Evolutionary conservation across 1,140 invertebrate species (phyloP), one percentile per base, ranked within the genome.

Genomic region (Bombus polaris): DNA sequence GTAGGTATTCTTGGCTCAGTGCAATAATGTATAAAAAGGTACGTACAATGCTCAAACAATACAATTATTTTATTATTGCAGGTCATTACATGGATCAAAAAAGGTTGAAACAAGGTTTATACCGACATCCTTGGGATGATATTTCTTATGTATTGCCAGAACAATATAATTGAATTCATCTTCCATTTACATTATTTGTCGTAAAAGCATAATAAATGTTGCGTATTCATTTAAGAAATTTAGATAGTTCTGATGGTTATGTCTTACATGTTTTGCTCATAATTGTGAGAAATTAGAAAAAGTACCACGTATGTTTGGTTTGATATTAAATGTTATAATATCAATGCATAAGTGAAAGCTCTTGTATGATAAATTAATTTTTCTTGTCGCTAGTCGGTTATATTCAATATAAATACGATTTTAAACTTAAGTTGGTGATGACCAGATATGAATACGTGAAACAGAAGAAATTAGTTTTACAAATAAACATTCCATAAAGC

Each of bases 91-190:
- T 99, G 96, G 99, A 99, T 95, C 99, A 99, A 95, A 99, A 99
- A 95, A 96, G 99, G 88, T 96, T 99, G 95, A 99, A 99, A 94
- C 99, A 99, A 96, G 99, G 99, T 25, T 96, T 99, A 13, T 99
- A 99, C 95, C 97, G 99, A 90, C 99, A 99, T 96, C 99, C 99
- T 28, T 99, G 99, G 99, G 99, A 99, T 94, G 99, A 99, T 94
- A 99, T 99, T 95, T 99, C 98, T 10, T 99, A 99, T 94, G 98
- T 99, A 92, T 96, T 99, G 92, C 98, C 98, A 3, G 98, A 99
- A 91, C 97, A 97, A 91, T 97, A 97, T 84, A 95, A 95, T 83
- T 95, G 88, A 93, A 72, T 66, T 73, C 70, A 84, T 75, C 53
- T 57, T 68, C 47, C 72, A 86, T 75, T 79, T 68, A 57, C 72